These are phyloP conservation scores for Periparus ater DNA, from an alignment of 2,797 vertebrate genomes.

Conservation along the genomic window DNA sequence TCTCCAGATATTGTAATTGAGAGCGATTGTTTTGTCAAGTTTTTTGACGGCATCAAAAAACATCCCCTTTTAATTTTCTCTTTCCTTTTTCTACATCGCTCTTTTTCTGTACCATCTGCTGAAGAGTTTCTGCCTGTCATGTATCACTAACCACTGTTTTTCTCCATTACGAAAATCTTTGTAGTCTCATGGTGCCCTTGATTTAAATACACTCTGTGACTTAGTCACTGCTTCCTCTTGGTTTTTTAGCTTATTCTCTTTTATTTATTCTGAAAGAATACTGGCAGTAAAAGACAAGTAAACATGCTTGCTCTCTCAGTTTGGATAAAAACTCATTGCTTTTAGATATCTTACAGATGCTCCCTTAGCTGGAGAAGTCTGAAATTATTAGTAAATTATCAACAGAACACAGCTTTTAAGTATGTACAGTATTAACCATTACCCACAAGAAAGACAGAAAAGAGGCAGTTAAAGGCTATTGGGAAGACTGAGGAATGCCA, in stretches of 20 bases:
- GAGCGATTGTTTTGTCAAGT: conserved; percentile 52
- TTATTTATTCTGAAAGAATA: conserved; percentile 51
- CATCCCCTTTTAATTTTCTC: conserved; percentile 31
- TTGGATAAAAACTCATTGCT: conserved; percentile 30
- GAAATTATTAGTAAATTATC: conserved; percentile 55
- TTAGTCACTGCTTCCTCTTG: conserved; percentile 40
- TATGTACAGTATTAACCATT: conserved; percentile 23
- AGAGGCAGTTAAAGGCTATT: not conserved
- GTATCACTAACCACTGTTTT: conserved; percentile 32
- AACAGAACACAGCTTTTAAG: conserved; percentile 11
- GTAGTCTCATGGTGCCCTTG: conserved; percentile 24
- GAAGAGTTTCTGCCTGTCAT: not conserved
- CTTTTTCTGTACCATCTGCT: conserved; percentile 37
- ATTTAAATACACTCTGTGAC: conserved; percentile 43
- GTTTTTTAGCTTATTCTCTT: conserved; percentile 22
- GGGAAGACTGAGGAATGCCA: not conserved
- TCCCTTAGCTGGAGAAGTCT: conserved; percentile 23
- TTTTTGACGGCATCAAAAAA: conserved; percentile 6
- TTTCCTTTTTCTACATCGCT: not conserved
- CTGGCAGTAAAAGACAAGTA: conserved; percentile 24
- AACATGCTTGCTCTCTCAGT: conserved; percentile 9
- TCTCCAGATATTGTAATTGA: not conserved
- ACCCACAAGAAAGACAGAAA: conserved; percentile 25
- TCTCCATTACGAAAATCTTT: conserved; percentile 15
- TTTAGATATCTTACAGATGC: conserved; percentile 56